Percentiles rank a stretch among this genome's conserved stretches.
phyloP scores from a whole-genome alignment of 2,113 vertebrate genomes.

The Drymodes brunneopygia region DNA sequence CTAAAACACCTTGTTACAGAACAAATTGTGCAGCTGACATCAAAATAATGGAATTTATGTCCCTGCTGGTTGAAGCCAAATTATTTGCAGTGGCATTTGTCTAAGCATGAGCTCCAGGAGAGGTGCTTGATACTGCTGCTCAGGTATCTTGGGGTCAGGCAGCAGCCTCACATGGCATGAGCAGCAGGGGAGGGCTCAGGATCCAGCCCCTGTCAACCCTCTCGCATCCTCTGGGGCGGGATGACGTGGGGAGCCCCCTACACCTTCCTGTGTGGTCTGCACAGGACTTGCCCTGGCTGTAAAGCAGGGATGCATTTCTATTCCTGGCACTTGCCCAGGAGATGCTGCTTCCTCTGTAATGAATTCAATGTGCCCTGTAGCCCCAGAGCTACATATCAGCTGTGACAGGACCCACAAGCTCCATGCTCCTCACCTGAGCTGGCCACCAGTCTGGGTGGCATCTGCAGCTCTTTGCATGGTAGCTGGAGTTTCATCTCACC shows the following conservation, averaged over 20 bases:
- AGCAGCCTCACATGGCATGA: background rate
- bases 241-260: background rate
- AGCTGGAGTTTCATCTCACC: background rate
- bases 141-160: background rate
- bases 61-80: background rate
- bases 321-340: background rate
- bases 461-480: rapidly evolving
- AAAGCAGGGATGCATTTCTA: background rate
- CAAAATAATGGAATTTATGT: constrained; percentile 46
- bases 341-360: background rate
- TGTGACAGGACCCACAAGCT: rapidly evolving
- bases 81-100: background rate
- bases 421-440: rapidly evolving
- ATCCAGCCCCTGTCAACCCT: background rate
- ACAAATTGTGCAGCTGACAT: constrained; percentile 61
- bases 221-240: rapidly evolving
- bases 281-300: background rate
- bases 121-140: background rate
- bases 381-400: background rate
- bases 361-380: background rate
- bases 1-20: constrained; percentile 66
- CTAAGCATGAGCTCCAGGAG: background rate
- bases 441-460: rapidly evolving
- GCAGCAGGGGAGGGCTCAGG: background rate
- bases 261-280: background rate